phyloP scores from a whole-genome alignment of 2,888 invertebrate genomes.

The Deladenus siricidicola region DNA sequence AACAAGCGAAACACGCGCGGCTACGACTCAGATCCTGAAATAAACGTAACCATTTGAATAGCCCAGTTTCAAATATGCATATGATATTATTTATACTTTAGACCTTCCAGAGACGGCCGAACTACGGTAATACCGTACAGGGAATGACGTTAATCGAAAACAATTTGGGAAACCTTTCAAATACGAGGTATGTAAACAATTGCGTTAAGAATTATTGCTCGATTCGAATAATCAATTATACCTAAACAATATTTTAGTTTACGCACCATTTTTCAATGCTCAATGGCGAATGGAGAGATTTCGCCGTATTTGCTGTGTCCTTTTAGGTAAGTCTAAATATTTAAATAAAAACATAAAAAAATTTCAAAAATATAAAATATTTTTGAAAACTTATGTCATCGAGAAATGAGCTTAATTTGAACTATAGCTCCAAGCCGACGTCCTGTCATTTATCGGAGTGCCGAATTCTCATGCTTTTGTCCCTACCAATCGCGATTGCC shows the following conservation, averaged over 20 bases:
- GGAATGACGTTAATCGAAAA: conserved; percentile 93
- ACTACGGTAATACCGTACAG: conserved; percentile 60
- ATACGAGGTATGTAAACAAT: conserved; percentile 54
- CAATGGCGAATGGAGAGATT: conserved; percentile 37
- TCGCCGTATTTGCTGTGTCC: conserved; percentile 48
- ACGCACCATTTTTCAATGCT: conserved; percentile 47
- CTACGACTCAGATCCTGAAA: neutral
- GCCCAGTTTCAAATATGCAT: neutral
- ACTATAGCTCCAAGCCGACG: conserved; percentile 35
- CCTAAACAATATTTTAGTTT: conserved; percentile 40
- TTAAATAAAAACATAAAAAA: too few relatives aligned
- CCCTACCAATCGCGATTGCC: conserved; percentile 39
- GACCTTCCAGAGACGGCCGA: conserved; percentile 18
- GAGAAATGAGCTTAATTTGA: too few relatives aligned
- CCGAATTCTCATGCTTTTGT: conserved; percentile 38
- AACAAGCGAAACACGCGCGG: neutral
- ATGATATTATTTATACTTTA: neutral
- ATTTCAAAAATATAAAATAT: too few relatives aligned
- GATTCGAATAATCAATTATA: neutral
- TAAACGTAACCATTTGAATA: neutral
- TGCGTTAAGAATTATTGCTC: neutral
- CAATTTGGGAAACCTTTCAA: conserved; percentile 73
- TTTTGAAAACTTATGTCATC: too few relatives aligned
- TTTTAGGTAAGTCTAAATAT: conserved; percentile 34
- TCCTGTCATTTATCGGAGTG: conserved; percentile 44